These are phyloP conservation scores for Hydrotaea cyrtoneurina DNA, from an alignment of 2,888 invertebrate species.

Conservation along the genomic window DNA sequence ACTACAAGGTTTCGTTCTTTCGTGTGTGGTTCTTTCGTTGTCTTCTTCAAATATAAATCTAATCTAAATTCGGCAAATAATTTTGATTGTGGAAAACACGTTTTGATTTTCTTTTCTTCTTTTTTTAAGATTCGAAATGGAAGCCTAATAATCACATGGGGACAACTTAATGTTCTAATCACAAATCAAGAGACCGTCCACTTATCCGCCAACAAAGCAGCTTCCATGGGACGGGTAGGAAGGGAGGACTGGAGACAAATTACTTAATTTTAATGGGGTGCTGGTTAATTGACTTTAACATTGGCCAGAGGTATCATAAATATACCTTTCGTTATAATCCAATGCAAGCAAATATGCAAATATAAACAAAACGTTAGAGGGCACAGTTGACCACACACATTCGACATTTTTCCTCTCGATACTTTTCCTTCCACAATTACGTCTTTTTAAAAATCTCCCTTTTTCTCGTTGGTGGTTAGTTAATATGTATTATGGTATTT, in stretches of 20 bases:
- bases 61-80: constrained; percentile 26
- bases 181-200: not conserved
- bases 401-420: not conserved
- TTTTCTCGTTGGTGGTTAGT: not conserved
- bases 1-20: constrained; percentile 23
- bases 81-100: not conserved
- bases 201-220: no score
- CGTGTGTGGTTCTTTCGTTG: constrained; percentile 10
- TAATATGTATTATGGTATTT: not conserved
- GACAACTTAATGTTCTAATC: constrained; percentile 22
- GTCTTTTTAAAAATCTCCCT: constrained; percentile 24
- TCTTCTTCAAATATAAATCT: not conserved
- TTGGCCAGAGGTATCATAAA: not conserved
- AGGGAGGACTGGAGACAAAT: not conserved
- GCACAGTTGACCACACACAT: not conserved
- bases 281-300: not conserved
- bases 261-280: not conserved
- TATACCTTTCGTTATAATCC: not conserved
- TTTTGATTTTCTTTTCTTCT: constrained; percentile 8
- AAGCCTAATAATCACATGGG: constrained; percentile 38
- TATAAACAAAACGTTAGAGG: not conserved
- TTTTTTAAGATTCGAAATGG: constrained; percentile 32
- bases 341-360: not conserved
- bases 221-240: no score
- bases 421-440: no score